A percentile compares a stretch with the other conserved stretches of the same genome.
Conservation (phyloP, 2,888 invertebrate species). For the Steromphala cineraria region DNA sequence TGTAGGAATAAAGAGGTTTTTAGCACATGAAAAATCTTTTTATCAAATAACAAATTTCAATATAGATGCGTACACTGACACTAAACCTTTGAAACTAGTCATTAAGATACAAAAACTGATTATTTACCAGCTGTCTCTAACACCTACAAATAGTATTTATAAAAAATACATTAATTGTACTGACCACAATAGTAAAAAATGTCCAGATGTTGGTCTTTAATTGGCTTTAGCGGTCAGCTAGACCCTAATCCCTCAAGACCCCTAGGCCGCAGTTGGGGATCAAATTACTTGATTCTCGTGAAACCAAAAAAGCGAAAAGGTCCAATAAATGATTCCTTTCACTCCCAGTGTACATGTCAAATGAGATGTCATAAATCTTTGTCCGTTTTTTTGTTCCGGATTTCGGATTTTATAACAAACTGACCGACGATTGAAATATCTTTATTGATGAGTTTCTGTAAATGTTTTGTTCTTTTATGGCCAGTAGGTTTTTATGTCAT, state of each 20-base stretch:
- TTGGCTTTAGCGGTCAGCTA: neutral
- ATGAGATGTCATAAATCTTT: constrained; percentile 9
- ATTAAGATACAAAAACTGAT: no score
- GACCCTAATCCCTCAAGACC: neutral
- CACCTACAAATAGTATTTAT: no score
- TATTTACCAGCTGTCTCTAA: no score
- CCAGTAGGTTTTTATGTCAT: no score
- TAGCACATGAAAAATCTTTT: no score
- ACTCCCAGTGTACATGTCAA: neutral
- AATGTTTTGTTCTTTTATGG: no score
- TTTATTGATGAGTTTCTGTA: neutral
- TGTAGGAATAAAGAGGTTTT: no score
- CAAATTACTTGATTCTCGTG: neutral
- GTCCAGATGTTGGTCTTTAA: neutral
- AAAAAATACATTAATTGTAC: no score
- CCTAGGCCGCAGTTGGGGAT: neutral
- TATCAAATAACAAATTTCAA: no score
- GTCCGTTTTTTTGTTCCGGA: neutral
- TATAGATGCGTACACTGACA: no score
- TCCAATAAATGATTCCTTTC: neutral
- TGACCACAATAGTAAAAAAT: neutral
- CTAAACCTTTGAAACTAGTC: no score
- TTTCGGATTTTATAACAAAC: neutral
- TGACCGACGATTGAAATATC: neutral
- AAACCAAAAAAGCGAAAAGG: neutral